phyloP scores from a whole-genome alignment of 2,797 vertebrate species.

The Chiloscyllium punctatum region DNA sequence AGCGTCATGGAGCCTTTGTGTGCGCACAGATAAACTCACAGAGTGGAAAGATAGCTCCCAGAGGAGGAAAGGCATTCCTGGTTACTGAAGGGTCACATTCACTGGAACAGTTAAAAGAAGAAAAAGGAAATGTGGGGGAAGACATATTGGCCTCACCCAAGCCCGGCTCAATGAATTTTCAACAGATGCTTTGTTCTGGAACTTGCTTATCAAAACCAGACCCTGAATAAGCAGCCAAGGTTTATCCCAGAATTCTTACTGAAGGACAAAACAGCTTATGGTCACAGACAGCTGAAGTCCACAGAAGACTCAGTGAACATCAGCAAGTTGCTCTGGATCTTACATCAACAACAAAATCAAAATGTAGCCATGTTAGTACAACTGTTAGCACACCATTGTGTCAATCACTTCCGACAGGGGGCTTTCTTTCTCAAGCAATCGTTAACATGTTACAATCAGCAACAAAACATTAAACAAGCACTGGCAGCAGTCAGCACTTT shows the following conservation, averaged over 20 bases:
- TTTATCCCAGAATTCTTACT: conserved; percentile 48
- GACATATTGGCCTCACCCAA: conserved; percentile 57
- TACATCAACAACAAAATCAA: conserved; percentile 29
- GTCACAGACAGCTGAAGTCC: conserved; percentile 44
- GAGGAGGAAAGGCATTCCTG: conserved; percentile 52
- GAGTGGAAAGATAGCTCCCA: conserved; percentile 48
- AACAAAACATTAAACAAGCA: conserved; percentile 45
- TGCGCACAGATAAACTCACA: conserved; percentile 58
- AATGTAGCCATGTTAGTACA: conserved; percentile 8
- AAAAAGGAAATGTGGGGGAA: conserved; percentile 54
- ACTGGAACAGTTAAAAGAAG: conserved; percentile 46
- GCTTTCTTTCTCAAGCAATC: conserved; percentile 2
- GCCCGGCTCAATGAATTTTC: conserved; percentile 52
- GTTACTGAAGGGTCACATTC: conserved; percentile 49
- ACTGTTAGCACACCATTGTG: not conserved
- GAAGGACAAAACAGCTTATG: conserved; percentile 45
- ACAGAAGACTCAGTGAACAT: conserved; percentile 42
- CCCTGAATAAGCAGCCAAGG: conserved; percentile 47
- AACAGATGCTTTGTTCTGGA: conserved; percentile 54
- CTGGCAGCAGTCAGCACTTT: conserved; percentile 46
- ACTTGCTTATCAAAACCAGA: conserved; percentile 61
- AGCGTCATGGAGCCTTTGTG: conserved; percentile 60
- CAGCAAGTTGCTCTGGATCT: conserved; percentile 41
- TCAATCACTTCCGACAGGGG: conserved; percentile 30
- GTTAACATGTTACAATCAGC: conserved; percentile 40